Evolutionary conservation across 2,888 invertebrate genomes (phyloP), one percentile per base, ranked within the genome.

Genomic region (Catonia carolina): DNA sequence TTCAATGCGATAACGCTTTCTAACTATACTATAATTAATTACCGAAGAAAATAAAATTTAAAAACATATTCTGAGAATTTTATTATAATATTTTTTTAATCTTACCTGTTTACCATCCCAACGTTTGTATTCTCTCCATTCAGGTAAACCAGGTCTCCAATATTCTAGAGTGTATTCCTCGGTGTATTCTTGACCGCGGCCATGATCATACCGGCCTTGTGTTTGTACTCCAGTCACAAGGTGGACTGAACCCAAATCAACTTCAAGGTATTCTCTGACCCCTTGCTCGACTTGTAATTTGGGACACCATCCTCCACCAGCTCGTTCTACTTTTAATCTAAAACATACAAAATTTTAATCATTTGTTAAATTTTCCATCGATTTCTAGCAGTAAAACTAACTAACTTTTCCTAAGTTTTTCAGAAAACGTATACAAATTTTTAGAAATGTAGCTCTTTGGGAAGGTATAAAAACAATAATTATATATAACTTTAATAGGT

Each of bases 251-350:
- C 74, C 75, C 56, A 87, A 74, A 66, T 84, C 82, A 48, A 86
- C 78, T 67, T 80, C 77, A 22, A 81, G 75, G 75, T 81, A 87
- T 70, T 88, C 88, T 37, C 81, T 76, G 20, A 81, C 77, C 8
- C 79, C 82, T 49, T 73, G 72, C 64, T 81, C 79, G 61, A 86
- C 80, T 68, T 80, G 81, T 60, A 77, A 77, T 66, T 80, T 79
- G 1, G 87, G 87, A 70, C 88, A 88, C 88, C 88, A 88, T 0
- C 85, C 87, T 8, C 87, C 87, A 1, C 86, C 85, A 12, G 81
- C 82, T 56, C 75, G 75, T 69, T 87, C 86, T 59, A 79, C 78
- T 27, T 82, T 78, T 55, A 87, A 74, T 68, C 87, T 87, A 74
- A 37, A 74, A 60, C 45, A 35, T 31, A 35, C 27, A 23, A 4